Conservation (phyloP, 2,113 vertebrate species). For the Leucosticte australis region DNA sequence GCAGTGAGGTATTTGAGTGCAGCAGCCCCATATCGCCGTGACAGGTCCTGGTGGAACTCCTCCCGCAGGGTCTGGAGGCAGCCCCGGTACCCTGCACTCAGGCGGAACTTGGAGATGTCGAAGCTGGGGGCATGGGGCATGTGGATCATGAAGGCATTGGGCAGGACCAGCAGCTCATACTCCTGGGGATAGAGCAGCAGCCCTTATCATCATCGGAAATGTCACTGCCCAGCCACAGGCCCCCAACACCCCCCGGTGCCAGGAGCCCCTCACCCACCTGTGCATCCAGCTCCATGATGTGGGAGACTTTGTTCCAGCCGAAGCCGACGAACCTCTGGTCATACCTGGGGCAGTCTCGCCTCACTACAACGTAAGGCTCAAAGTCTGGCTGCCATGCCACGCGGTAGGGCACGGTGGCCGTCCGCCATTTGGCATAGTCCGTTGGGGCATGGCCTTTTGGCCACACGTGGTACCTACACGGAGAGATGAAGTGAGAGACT, state of each 20-base stretch:
- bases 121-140: constrained; percentile 96
- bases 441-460: constrained; percentile 90
- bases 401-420: constrained; percentile 84
- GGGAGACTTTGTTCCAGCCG: constrained; percentile 98
- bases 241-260: neutral
- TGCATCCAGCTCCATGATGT: constrained; percentile 92
- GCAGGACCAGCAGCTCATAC: constrained; percentile 90
- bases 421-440: constrained; percentile 92
- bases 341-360: constrained; percentile 88
- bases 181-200: constrained; percentile 73
- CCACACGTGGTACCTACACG: constrained; percentile 87
- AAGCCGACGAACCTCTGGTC: constrained; percentile 95
- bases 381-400: constrained; percentile 94
- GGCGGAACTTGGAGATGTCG: constrained; percentile 94
- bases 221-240: neutral
- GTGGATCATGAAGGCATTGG: constrained; percentile 96
- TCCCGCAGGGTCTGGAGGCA: constrained; percentile 90
- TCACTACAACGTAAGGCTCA: constrained; percentile 94
- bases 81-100: constrained; percentile 84
- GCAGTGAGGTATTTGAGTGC: constrained; percentile 97
- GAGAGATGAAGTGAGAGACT: neutral
- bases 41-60: constrained; percentile 96
- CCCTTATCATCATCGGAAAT: accelerated
- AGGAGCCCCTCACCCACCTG: constrained; percentile 76
- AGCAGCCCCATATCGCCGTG: constrained; percentile 86